Evolutionary conservation across 37 sponge, comb jelly and placozoan genomes (phyloP).

Genomic region (Spongilla lacustris): DNA sequence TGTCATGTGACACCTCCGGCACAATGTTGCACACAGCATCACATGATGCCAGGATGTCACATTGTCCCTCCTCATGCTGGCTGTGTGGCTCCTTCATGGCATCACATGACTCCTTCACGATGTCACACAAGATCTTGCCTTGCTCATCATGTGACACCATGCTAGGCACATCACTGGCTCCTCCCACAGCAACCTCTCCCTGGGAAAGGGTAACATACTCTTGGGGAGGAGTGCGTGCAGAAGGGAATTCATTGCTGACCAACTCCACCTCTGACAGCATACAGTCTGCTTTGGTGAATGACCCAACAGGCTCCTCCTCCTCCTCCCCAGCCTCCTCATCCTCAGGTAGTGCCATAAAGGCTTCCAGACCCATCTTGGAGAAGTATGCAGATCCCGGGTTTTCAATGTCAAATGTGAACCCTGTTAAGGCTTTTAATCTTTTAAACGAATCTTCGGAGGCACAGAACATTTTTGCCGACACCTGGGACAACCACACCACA

Average conservation of each 20-base stretch:
- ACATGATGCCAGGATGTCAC: too few relatives aligned
- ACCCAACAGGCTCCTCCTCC: background rate
- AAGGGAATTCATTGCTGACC: conserved; percentile 37
- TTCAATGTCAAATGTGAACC: conserved; percentile 31
- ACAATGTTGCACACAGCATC: too few relatives aligned
- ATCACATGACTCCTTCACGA: background rate
- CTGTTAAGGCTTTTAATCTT: conserved; percentile 9
- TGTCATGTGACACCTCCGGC: background rate
- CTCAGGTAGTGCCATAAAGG: conserved; percentile 28
- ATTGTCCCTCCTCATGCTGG: background rate
- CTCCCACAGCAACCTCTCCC: background rate
- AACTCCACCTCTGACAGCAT: conserved; percentile 42
- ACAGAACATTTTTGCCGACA: conserved; percentile 44
- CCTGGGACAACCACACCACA: conserved; percentile 66
- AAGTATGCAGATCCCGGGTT: conserved; percentile 60
- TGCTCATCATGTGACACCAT: background rate
- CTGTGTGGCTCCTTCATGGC: background rate
- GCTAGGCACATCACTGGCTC: background rate
- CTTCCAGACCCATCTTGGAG: conserved; percentile 51
- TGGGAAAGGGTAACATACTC: conserved; percentile 8
- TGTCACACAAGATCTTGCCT: background rate
- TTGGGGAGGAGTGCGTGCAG: background rate
- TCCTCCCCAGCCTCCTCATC: background rate
- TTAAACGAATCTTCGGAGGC: conserved; percentile 6
- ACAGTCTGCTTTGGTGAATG: conserved; percentile 8